Evolutionary conservation across 2,797 vertebrate genomes (phyloP).

Genomic region (Dryobates pubescens): DNA sequence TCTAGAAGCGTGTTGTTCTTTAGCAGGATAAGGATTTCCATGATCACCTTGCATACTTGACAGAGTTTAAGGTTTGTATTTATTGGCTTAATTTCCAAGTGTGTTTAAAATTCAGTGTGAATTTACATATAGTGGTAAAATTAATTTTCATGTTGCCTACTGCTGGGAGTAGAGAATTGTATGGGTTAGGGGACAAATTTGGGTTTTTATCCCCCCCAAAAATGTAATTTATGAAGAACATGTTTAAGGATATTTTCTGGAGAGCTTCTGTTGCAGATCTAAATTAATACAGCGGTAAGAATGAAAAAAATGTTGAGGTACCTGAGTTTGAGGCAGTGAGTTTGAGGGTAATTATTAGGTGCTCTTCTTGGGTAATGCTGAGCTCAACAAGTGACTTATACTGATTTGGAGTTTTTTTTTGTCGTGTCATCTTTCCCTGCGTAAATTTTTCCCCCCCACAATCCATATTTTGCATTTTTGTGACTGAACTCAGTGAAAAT

Average conservation of each 20-base stretch:
- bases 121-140: neutral
- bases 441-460: neutral
- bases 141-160: neutral
- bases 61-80: neutral
- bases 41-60: neutral
- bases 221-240: neutral
- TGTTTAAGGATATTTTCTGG: neutral
- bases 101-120: neutral
- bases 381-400: neutral
- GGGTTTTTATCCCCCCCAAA: too few species aligned
- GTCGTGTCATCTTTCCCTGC: neutral
- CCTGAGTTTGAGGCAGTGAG: neutral
- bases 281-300: neutral
- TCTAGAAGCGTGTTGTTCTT: neutral
- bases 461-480: neutral
- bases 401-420: neutral
- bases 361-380: neutral
- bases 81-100: neutral
- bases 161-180: neutral
- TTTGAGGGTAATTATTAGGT: neutral
- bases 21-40: neutral
- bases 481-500: neutral
- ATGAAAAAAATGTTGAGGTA: fast-evolving
- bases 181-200: neutral
- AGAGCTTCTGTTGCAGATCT: neutral